phyloP scores from a whole-genome alignment of 2,888 invertebrate species.

The Folsomia manolachei region DNA sequence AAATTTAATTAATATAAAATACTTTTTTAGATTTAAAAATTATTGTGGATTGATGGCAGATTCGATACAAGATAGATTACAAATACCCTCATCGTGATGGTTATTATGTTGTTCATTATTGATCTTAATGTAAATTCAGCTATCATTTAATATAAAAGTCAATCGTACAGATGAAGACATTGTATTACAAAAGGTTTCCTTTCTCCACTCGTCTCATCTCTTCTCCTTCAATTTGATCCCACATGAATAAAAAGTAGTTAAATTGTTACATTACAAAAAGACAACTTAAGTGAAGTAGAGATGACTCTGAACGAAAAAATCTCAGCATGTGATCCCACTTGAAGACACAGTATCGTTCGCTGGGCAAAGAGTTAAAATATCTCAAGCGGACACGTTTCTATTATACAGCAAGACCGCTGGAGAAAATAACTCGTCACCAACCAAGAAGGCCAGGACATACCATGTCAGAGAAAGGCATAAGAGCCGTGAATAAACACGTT shows the following conservation, averaged over 20 bases:
- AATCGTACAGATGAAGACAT: neutral
- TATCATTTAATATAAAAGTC: too few relatives aligned
- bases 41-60: too few relatives aligned
- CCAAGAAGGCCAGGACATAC: too few relatives aligned
- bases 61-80: too few relatives aligned
- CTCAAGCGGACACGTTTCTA: too few relatives aligned
- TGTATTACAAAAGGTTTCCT: neutral
- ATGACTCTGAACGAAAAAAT: constrained; percentile 28
- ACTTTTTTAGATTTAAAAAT: too few relatives aligned
- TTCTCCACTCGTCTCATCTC: neutral
- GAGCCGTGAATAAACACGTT: constrained; percentile 47
- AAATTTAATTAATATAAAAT: too few relatives aligned
- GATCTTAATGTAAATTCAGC: too few relatives aligned
- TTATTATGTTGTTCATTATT: too few relatives aligned
- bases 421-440: too few relatives aligned
- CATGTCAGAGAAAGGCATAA: constrained; percentile 24
- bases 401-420: too few relatives aligned
- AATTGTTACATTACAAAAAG: neutral
- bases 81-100: too few relatives aligned
- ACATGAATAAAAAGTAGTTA: neutral
- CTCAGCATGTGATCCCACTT: constrained; percentile 22
- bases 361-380: neutral
- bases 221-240: neutral
- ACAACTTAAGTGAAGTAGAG: constrained; percentile 7
- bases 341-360: neutral